Base-by-base conservation (phyloP, 2,888 invertebrate genomes). In the Caenorhabditis doughertyi region DNA sequence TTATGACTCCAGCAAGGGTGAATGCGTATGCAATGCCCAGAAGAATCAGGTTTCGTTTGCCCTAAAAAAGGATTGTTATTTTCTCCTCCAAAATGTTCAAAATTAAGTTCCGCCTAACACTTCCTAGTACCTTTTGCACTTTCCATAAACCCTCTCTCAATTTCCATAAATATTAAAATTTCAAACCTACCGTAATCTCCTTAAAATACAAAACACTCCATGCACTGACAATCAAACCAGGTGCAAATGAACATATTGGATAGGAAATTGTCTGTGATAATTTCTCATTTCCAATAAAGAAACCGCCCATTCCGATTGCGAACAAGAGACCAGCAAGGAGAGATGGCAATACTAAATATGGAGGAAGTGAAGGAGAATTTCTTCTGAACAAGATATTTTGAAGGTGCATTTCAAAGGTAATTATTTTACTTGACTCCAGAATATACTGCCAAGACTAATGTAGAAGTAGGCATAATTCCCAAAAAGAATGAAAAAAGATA, bases 201-300 rank as follows among this genome's bases (percentile, higher is more conserved):
- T 90, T 91, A 87, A 93, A 93, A 71, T 92, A 89, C 42, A 92
- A 76, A 3, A 93, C 92, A 60, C 93, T 93, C 92, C 93, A 92
- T 16, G 92, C 62, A 1, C 92, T 91, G 18, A 92, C 92, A 25
- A 93, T 88, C 18, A 93, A 89, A 13, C 90, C 92, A 2, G 93
- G 93, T 11, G 92, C 84, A 85, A 93, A 92, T 11, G 93, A 91
- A 7, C 93, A 91, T 56, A 93, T 92, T n/a, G 93, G 93, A 84
- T 93, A 93, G 67, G 92, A 92, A 62, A 93, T 92, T n/a, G 93
- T 89, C 84, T 92, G 92, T 1, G 92, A 92, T 23, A 93, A 87
- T 3, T 89, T 88, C 74, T 92, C 90, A 84, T 93, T 93, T 55
- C 93, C 93, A 3, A 93, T 87, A 88, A 93, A 92, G 91, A 92